These are phyloP conservation scores for Saccostrea echinata DNA, from an alignment of 1,140 invertebrate species.

Conservation along the genomic window DNA sequence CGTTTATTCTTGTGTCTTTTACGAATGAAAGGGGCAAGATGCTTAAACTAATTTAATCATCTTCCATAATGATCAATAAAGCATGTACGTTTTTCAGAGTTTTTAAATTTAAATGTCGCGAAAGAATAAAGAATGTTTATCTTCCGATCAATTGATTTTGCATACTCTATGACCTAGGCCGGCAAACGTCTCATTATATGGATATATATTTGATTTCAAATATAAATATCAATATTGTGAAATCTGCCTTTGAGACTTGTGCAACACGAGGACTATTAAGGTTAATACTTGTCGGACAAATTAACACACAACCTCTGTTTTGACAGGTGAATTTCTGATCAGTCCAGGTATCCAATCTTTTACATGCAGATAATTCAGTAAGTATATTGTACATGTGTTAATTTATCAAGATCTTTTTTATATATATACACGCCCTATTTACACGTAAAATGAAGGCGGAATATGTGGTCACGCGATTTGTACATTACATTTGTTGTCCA, in stretches of 20 bases:
- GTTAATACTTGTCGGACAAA: not conserved
- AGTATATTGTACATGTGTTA: not conserved
- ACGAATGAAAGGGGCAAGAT: not conserved
- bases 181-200: not conserved
- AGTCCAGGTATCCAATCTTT: not conserved
- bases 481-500: not conserved
- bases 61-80: not conserved
- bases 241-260: not conserved
- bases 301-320: not conserved
- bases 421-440: not conserved
- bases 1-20: not conserved
- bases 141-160: not conserved
- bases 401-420: not conserved
- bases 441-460: not conserved
- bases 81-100: not conserved
- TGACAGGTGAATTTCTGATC: not conserved
- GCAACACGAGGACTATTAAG: not conserved
- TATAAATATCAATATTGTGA: slow-evolving; percentile 29
- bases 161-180: not conserved
- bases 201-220: slow-evolving; percentile 5
- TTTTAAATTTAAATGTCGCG: not conserved
- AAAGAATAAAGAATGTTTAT: not conserved
- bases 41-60: not conserved
- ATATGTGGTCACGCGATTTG: not conserved
- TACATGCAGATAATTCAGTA: not conserved